Conservation (phyloP, 2,888 invertebrate genomes). For the Camptogramma bilineatum region DNA sequence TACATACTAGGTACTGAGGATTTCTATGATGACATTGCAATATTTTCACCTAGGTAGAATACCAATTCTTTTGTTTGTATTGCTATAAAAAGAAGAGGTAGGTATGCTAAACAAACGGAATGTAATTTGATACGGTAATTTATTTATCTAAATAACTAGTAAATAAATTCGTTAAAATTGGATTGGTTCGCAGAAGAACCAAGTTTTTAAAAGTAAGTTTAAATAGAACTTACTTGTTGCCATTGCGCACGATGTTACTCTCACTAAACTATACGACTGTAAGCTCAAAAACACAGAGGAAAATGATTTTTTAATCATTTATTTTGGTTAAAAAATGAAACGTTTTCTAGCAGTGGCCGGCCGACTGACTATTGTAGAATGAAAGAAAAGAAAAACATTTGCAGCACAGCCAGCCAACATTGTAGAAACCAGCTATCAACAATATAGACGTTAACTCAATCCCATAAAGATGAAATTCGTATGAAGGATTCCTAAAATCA, state of each 20-base stretch:
- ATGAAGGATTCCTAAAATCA: neutral
- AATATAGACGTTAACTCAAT: slow-evolving; percentile 12
- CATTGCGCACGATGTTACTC: slow-evolving; percentile 58
- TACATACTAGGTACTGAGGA: neutral
- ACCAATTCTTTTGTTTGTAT: neutral
- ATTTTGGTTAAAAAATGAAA: slow-evolving; percentile 37
- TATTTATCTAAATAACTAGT: neutral
- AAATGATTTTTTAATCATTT: slow-evolving; percentile 64
- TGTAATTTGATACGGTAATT: neutral
- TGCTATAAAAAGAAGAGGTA: neutral
- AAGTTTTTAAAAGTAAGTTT: neutral
- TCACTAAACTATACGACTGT: slow-evolving; percentile 48
- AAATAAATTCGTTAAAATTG: neutral
- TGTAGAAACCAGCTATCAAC: neutral
- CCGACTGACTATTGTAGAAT: neutral
- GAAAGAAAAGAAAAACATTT: slow-evolving; percentile 1
- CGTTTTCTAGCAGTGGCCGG: neutral
- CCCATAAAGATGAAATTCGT: slow-evolving; percentile 24
- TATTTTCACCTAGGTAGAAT: neutral
- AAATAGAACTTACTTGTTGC: slow-evolving; percentile 56
- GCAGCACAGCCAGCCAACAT: neutral
- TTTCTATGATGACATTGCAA: slow-evolving; percentile 1
- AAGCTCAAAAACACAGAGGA: slow-evolving; percentile 51
- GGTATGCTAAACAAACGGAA: neutral
- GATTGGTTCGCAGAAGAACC: neutral